Conservation (phyloP, 2,797 vertebrate genomes). For the Sebastes trivittatus region DNA sequence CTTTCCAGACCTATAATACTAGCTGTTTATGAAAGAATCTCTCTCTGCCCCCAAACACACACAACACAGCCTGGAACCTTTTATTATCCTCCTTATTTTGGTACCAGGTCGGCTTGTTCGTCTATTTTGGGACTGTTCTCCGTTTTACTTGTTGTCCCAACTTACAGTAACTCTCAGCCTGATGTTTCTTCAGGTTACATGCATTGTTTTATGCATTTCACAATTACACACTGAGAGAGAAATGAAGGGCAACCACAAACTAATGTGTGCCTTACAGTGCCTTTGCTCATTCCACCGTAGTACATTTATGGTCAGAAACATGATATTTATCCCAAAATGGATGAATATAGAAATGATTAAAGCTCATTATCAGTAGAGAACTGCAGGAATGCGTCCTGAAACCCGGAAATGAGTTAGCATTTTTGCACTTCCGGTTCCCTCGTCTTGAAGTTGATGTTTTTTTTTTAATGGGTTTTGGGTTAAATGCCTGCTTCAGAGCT, state of each 20-base stretch:
- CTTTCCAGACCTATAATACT: conserved; percentile 70
- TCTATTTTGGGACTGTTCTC: conserved; percentile 60
- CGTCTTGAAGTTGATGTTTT: too few relatives aligned
- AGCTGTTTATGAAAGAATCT: conserved; percentile 59
- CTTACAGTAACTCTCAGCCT: conserved; percentile 24
- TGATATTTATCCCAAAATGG: neutral
- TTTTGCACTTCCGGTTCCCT: too few relatives aligned
- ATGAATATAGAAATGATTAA: neutral
- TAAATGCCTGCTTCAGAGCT: too few relatives aligned
- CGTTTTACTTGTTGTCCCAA: conserved; percentile 33
- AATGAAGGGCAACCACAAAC: neutral
- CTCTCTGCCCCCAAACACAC: conserved; percentile 23
- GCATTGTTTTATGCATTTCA: conserved; percentile 2
- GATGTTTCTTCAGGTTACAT: conserved; percentile 5
- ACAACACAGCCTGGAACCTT: conserved; percentile 55
- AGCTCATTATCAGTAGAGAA: neutral
- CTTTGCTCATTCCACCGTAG: neutral
- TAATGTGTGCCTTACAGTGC: neutral
- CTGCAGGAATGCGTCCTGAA: too few relatives aligned
- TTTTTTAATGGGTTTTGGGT: too few relatives aligned
- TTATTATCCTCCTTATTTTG: conserved; percentile 71
- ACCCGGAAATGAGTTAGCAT: too few relatives aligned
- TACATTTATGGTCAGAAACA: neutral
- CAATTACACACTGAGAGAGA: neutral
- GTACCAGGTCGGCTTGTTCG: conserved; percentile 44